phyloP scores from a whole-genome alignment of 2,888 invertebrate species.

The Amblyjoppa proteus region DNA sequence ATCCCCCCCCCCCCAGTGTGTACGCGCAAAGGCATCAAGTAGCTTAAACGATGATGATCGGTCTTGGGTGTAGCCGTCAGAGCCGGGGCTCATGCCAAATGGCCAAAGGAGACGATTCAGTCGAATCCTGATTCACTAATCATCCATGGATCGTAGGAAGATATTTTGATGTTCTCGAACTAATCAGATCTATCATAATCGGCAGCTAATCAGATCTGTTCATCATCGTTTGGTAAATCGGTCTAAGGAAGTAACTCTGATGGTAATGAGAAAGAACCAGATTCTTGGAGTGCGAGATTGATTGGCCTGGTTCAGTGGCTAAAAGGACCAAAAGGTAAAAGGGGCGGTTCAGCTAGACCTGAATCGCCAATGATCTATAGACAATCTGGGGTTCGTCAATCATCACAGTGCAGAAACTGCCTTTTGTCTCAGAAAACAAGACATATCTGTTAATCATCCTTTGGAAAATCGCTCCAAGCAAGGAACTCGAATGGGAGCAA shows the following conservation, averaged over 20 bases:
- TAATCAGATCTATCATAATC: too few relatives aligned
- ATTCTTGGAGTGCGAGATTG: background rate
- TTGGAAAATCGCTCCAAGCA: background rate
- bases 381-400: too few relatives aligned
- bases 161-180: background rate
- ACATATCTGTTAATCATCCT: background rate
- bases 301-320: background rate
- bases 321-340: too few relatives aligned
- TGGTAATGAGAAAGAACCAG: too few relatives aligned
- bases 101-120: conserved; percentile 23
- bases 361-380: too few relatives aligned
- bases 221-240: too few relatives aligned
- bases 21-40: conserved; percentile 72
- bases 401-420: too few relatives aligned
- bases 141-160: background rate
- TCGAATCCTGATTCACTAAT: conserved; percentile 22
- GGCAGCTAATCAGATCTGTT: too few relatives aligned
- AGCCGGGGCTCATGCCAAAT: background rate
- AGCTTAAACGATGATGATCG: conserved; percentile 70
- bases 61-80: conserved; percentile 4
- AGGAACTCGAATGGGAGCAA: background rate
- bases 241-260: too few relatives aligned
- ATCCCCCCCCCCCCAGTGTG: background rate
- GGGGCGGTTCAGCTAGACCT: too few relatives aligned
- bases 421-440: too few relatives aligned